phyloP scores from a whole-genome alignment of 2,113 vertebrate species.

The Arenaria interpres region DNA sequence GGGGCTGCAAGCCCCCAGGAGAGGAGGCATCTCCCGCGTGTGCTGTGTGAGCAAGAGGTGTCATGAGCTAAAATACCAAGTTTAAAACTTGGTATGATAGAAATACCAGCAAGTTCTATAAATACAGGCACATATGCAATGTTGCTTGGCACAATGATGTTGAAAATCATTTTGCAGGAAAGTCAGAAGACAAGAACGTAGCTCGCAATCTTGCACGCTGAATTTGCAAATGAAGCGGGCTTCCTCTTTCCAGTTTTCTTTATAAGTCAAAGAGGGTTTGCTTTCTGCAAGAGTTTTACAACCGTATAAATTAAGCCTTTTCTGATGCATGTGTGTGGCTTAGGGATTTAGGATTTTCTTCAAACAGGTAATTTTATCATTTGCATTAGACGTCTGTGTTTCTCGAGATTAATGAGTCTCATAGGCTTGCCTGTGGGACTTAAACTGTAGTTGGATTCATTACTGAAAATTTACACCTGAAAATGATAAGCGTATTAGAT shows the following conservation, averaged over 20 bases:
- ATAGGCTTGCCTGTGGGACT: not conserved
- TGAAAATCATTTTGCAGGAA: not conserved
- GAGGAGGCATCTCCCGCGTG: rapidly evolving
- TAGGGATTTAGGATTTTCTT: not conserved
- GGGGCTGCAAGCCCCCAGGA: not conserved
- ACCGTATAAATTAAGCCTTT: not conserved
- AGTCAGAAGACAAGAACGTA: not conserved
- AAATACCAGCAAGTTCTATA: not conserved
- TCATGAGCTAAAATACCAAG: not conserved
- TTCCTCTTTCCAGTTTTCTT: conserved; percentile 6
- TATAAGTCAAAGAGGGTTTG: not conserved
- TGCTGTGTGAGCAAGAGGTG: not conserved
- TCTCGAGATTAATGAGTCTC: not conserved
- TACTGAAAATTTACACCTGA: not conserved
- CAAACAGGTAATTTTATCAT: not conserved
- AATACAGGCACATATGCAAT: rapidly evolving
- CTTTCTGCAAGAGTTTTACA: not conserved
- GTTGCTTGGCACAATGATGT: not conserved
- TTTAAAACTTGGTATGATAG: not conserved
- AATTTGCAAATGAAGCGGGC: not conserved
- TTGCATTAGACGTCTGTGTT: not conserved
- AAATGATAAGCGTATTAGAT: not conserved
- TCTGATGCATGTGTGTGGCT: not conserved
- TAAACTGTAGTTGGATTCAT: not conserved
- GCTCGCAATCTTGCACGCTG: not conserved